phyloP scores from a whole-genome alignment of 2,888 invertebrate species.

The Phaedon cochleariae region DNA sequence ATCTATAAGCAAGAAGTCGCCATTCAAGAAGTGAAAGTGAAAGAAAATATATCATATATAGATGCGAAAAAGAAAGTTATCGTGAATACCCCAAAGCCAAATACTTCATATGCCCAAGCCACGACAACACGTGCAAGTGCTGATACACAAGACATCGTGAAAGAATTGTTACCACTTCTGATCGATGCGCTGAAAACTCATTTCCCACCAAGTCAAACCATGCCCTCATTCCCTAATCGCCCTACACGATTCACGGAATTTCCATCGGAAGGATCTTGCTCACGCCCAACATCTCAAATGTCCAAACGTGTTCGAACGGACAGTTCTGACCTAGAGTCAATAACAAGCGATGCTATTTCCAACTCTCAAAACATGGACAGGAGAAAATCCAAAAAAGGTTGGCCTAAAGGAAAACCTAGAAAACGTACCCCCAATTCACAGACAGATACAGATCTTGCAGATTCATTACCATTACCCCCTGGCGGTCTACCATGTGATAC shows the following conservation, averaged over 20 bases:
- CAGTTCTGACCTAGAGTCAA: not conserved
- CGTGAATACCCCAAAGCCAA: not conserved
- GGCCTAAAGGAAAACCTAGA: too few relatives aligned
- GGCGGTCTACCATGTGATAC: too few relatives aligned
- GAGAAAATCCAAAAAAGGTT: not conserved
- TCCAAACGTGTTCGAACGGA: not conserved
- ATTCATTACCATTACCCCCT: too few relatives aligned
- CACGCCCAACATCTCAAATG: not conserved
- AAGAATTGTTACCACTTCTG: not conserved
- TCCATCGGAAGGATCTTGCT: not conserved
- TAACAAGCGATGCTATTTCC: not conserved
- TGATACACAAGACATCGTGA: not conserved
- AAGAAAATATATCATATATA: not conserved
- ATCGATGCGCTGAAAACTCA: not conserved
- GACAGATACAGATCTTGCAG: too few relatives aligned
- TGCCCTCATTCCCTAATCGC: not conserved
- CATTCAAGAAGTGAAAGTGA: slow-evolving; percentile 15
- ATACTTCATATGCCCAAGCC: not conserved
- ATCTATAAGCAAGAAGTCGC: not conserved
- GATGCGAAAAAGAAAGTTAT: slow-evolving; percentile 5
- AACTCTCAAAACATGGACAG: not conserved
- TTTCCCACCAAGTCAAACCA: not conserved
- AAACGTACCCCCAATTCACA: too few relatives aligned
- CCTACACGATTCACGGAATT: not conserved
- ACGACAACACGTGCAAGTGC: not conserved